Evolutionary conservation across 1,140 invertebrate genomes (phyloP).

Genomic region (Mya arenaria): DNA sequence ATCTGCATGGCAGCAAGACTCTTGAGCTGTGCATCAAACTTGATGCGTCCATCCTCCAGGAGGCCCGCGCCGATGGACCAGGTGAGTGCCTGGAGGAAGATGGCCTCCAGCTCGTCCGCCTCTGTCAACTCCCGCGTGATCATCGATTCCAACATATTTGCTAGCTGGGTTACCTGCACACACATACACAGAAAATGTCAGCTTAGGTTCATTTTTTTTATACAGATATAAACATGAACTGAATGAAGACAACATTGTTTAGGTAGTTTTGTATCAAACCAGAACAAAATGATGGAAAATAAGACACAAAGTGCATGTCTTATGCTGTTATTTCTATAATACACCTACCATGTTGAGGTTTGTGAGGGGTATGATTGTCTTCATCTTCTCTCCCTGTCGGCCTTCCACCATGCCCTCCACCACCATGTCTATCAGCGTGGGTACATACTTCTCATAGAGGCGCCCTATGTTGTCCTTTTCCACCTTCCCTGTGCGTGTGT

Average conservation of each 20-base stretch:
- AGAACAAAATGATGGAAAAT: too few species aligned
- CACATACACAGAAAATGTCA: too few species aligned
- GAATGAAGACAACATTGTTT: too few species aligned
- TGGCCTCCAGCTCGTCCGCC: constrained; percentile 84
- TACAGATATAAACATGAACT: too few species aligned
- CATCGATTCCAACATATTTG: constrained; percentile 88
- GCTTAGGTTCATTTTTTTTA: too few species aligned
- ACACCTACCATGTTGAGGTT: constrained; percentile 89
- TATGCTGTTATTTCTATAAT: too few species aligned
- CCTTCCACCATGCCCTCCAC: constrained; percentile 87
- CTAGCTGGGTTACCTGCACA: constrained; percentile 89
- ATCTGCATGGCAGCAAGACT: constrained; percentile 87
- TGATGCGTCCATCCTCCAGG: constrained; percentile 85
- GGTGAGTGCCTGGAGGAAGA: constrained; percentile 90
- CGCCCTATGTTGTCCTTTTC: constrained; percentile 82
- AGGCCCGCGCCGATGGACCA: constrained; percentile 92
- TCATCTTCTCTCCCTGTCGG: constrained; percentile 87
- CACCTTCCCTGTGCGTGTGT: constrained; percentile 73
- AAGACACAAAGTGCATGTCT: too few species aligned
- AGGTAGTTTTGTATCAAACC: too few species aligned
- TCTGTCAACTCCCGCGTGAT: constrained; percentile 81
- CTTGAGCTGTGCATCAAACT: constrained; percentile 92
- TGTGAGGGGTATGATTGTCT: constrained; percentile 91
- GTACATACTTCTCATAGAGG: constrained; percentile 89
- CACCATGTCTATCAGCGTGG: constrained; percentile 87